Percentiles rank a stretch among this genome's conserved stretches.
phyloP scores from a whole-genome alignment of 2,797 vertebrate genomes.

The Sciurus vulgaris region DNA sequence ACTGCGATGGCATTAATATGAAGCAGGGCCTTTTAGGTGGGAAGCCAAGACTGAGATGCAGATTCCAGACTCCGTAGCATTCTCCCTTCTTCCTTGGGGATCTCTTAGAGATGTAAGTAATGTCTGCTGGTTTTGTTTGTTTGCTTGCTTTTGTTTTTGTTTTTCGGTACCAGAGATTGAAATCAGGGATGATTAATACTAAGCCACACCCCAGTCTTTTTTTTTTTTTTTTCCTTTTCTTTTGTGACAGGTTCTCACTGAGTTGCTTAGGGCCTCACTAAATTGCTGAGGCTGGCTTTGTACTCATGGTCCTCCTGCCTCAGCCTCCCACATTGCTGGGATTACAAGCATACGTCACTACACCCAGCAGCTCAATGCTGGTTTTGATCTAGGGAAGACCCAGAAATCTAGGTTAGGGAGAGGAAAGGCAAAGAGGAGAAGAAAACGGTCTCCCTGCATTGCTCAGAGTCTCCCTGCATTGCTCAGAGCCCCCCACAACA shows the following conservation, averaged over 20 bases:
- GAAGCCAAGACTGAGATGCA: background rate
- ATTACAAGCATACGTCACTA: too few relatives aligned
- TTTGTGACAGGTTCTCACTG: too few relatives aligned
- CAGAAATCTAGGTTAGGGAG: background rate
- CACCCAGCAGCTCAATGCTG: background rate
- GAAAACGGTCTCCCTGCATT: background rate
- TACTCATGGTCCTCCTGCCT: too few relatives aligned
- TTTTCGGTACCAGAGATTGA: too few relatives aligned
- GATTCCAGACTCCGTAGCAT: too few relatives aligned
- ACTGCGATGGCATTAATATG: background rate
- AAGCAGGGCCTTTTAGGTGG: background rate
- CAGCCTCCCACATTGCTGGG: too few relatives aligned
- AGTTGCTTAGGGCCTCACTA: too few relatives aligned
- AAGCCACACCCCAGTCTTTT: too few relatives aligned
- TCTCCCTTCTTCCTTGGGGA: background rate
- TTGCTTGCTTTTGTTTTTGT: too few relatives aligned
- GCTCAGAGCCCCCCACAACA: background rate
- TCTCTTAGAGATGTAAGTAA: background rate
- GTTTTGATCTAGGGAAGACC: background rate
- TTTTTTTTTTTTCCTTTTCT: too few relatives aligned
- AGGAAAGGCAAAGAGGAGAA: background rate
- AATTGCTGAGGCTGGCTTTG: too few relatives aligned
- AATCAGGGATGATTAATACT: too few relatives aligned
- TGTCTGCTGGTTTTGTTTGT: background rate
- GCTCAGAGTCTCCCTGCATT: background rate